A percentile compares a stretch with the other conserved stretches of the same genome.
Conservation (phyloP, 1,140 invertebrate species). For the Drosophila lini region DNA sequence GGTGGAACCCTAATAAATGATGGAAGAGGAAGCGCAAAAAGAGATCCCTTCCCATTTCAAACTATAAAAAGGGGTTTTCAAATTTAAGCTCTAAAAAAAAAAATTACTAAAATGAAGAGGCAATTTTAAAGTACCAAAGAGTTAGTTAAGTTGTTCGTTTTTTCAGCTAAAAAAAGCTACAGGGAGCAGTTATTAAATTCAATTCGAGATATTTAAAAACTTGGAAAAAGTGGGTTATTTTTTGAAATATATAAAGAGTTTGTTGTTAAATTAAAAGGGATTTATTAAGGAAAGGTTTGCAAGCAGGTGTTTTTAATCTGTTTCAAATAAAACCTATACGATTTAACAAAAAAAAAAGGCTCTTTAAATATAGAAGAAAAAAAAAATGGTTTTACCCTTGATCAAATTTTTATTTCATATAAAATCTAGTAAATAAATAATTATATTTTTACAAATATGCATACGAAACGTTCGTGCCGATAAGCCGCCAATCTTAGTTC, state of each 20-base stretch:
- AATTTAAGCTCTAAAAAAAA: neutral
- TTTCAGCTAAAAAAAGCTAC: too few relatives aligned
- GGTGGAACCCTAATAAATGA: neutral
- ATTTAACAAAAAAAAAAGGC: too few relatives aligned
- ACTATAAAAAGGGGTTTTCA: neutral
- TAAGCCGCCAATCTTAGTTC: neutral
- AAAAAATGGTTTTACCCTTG: too few relatives aligned
- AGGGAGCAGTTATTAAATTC: neutral
- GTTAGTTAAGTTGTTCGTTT: neutral
- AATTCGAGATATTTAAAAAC: neutral
- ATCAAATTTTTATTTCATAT: neutral
- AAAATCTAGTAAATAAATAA: neutral
- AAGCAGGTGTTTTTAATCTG: too few relatives aligned
- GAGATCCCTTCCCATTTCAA: too few relatives aligned
- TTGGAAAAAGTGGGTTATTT: neutral
- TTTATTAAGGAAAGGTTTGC: neutral
- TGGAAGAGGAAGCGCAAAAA: neutral
- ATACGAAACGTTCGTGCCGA: constrained; percentile 31
- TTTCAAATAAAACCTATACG: too few relatives aligned
- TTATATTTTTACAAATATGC: constrained; percentile 35
- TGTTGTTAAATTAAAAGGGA: neutral
- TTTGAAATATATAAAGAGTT: neutral
- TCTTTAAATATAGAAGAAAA: too few relatives aligned
- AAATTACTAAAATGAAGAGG: neutral
- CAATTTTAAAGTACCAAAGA: neutral